A percentile compares a stretch with the other conserved stretches of the same genome.
phyloP scores from a whole-genome alignment of 2,888 invertebrate species.

The Tanypteryx hageni region DNA sequence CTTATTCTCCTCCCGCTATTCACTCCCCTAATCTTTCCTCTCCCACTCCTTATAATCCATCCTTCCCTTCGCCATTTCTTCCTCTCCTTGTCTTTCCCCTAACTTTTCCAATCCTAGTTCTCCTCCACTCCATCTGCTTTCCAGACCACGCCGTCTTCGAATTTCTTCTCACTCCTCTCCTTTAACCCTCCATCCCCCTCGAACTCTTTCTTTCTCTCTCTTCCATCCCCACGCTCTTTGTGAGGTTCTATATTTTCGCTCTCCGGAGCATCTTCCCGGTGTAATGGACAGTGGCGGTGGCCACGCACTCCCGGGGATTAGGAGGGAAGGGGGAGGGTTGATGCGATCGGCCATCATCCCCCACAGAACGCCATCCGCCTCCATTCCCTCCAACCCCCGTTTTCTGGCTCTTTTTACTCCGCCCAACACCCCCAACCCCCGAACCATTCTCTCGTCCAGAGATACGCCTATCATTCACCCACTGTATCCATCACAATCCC shows the following conservation, averaged over 20 bases:
- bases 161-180: not conserved
- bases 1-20: not conserved
- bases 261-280: conserved; percentile 55
- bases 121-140: conserved; percentile 1
- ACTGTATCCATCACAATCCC: not conserved
- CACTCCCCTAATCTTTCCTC: not conserved
- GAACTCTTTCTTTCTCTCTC: not conserved
- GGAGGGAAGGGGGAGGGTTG: not conserved
- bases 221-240: not conserved
- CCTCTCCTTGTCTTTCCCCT: conserved; percentile 16
- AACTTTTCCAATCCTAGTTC: not conserved
- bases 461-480: conserved; percentile 24
- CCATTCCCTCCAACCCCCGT: not conserved
- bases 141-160: not conserved
- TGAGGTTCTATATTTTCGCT: not conserved
- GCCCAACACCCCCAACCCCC: not conserved
- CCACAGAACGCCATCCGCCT: conserved; percentile 4
- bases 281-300: conserved; percentile 59
- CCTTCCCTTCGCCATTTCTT: not conserved
- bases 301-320: conserved; percentile 52
- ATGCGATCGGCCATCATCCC: conserved; percentile 57
- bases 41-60: too few relatives aligned
- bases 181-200: not conserved
- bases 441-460: conserved; percentile 14
- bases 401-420: conserved; percentile 2